Base-by-base conservation (phyloP, 2,797 vertebrate species). In the Rhinogobio ventralis region DNA sequence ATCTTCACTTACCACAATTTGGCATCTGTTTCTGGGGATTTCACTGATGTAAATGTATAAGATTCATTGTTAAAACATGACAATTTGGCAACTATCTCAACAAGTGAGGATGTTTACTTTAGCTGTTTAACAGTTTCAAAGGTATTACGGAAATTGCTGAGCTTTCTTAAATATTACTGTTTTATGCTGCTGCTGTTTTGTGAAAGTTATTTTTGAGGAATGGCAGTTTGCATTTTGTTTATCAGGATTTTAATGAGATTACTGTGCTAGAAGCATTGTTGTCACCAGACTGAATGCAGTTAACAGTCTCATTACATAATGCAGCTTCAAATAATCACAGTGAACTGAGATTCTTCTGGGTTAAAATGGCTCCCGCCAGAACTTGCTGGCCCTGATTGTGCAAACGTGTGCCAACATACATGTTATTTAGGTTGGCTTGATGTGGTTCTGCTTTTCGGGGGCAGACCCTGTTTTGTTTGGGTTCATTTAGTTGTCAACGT, bases 391-490 rank as follows among this genome's bases (percentile, higher is more conserved):
- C 28, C 71, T 23, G 19, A 76, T 86, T 90, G 81, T 91, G 90
- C 91, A 93, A 86, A 91, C 83, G 85, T 81, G 69, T 84, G 86
- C 91, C 87, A 88, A 83, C 77, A 66, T 78, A 85, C 87, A 85
- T 90, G 82, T 87, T 84, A 79, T 93, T 92, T 89, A 86, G 77
- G 66, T 88, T 85, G 85, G 87, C 89, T 94, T 94, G 90, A 92
- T 94, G 93, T 95, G 94, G 94, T 90, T 90, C 80, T 67, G 88
- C 86, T 57, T 90, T 83, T 75, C 78, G 86, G 88, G 92, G 89
- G 90, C 93, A 91, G 91, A 86, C 83, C 90, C 90, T 92, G 92
- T 93, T 92, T 89, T 93, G 90, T 92, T 91, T 90, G 79, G 90
- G 90, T 93, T 93, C 86, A 87, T 93, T 91, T 90, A 90, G 86